phyloP scores from a whole-genome alignment of 2,888 invertebrate genomes.

The Atrina japonica region DNA sequence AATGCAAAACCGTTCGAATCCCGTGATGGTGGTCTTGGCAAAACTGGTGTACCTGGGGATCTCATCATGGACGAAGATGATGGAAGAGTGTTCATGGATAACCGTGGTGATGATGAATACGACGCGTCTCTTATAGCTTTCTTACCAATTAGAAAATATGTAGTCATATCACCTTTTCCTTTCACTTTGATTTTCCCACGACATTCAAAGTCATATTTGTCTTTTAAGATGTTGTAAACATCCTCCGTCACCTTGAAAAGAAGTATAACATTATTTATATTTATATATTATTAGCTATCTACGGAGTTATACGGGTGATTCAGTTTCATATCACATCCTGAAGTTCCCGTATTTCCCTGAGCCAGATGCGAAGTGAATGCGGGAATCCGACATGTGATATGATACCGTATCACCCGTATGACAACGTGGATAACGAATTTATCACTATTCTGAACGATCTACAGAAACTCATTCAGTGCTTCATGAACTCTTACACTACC shows the following conservation, averaged over 20 bases:
- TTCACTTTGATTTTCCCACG: slow-evolving; percentile 89
- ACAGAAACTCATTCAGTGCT: no score
- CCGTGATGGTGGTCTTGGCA: slow-evolving; percentile 49
- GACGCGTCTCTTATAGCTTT: slow-evolving; percentile 47
- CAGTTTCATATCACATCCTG: no score
- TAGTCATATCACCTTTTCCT: slow-evolving; percentile 96
- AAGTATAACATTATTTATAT: neutral
- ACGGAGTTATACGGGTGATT: no score
- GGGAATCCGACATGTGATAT: no score
- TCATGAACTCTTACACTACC: no score
- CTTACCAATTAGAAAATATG: slow-evolving; percentile 87
- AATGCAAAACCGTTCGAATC: slow-evolving; percentile 31
- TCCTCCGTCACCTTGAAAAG: slow-evolving; percentile 88
- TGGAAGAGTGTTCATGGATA: slow-evolving; percentile 6
- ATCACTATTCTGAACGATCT: no score
- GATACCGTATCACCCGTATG: no score
- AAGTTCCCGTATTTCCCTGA: no score
- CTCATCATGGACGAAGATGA: slow-evolving; percentile 3
- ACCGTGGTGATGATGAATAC: slow-evolving; percentile 33
- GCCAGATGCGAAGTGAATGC: no score
- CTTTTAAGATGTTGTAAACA: slow-evolving; percentile 87
- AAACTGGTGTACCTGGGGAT: slow-evolving; percentile 45
- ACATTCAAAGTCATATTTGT: slow-evolving; percentile 71
- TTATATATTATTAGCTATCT: no score
- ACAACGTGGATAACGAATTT: no score